Base-by-base conservation (phyloP, 2,797 vertebrate genomes). In the Sebastes oblongus region DNA sequence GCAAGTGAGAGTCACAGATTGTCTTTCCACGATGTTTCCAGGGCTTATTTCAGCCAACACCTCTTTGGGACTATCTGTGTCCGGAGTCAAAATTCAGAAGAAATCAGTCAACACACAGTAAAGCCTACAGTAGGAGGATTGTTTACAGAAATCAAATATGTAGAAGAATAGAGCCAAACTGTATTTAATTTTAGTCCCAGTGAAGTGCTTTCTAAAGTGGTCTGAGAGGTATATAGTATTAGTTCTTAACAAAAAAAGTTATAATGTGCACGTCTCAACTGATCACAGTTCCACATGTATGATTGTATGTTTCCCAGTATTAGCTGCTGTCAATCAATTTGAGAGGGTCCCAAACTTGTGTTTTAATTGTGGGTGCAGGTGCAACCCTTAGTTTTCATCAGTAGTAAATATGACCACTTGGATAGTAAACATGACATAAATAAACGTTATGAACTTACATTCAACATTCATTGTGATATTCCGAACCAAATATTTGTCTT, bases 21-120 rank as follows among this genome's bases (percentile, higher is more conserved):
- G 1, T 39, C 74, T 34, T 67, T 93, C 84, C 8, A 6, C 75
- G 6, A 93, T 3, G 0, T 0, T 0, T 0, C 0, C 0, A 7
- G 8, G 0, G 8, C 14, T 82, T 3, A 13, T 55, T 6, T 0
- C 0, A n/a, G 64, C 7, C 0, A 0, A 0, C 4, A 30, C 46
- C 0, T 81, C 0, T 82, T 6, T 92, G 6, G 94, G 94, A 77
- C 39, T 52, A 84, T 94, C 95, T 95, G 83, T 46, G 76, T 50
- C 46, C 46, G 18, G 18, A 50, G 46, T 29, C 5, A 69, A 69
- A 67, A 22, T 13, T 62, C 2, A 42, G 10, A 4, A 59, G 5
- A 77, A 72, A 74, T 71, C 3, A 58, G 8, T 30, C 9, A 18
- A 20, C 27, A 54, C 3, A 13, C 8, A 70, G 36, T 2, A 62